Base-by-base conservation (phyloP, 2,888 invertebrate genomes). In the Aplocera efformata region DNA sequence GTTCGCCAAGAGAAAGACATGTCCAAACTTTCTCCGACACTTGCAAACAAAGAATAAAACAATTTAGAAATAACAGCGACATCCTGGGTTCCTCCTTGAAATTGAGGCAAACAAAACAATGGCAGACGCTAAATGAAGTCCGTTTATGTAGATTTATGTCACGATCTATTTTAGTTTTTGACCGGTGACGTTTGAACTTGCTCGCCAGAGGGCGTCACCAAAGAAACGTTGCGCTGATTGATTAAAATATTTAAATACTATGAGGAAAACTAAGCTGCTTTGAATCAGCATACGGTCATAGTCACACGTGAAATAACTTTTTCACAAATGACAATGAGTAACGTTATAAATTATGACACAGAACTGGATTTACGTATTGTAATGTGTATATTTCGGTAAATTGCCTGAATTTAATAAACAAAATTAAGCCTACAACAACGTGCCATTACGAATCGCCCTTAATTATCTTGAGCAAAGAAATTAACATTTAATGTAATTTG, bases 61-160 rank as follows among this genome's bases (percentile, higher is more conserved):
- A 34, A 9, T 31, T 24, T 23, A 10, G 32, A 3, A 9, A n/a
- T n/a, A n/a, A 34, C 33, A 21, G 33, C 22, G 28, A 34, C 26
- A 10, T 33, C 32, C 8, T 10, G 30, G 26, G 10, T 27, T 39
- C 44, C 42, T 45, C 30, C 46, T 51, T 26, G 13, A 27, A 40
- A 58, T 46, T 46, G 32, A 45, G 53, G 37, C 54, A 37, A 53
- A 35, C 47, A 64, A 70, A 66, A 77, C 77, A 74, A 74, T 72
- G 64, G 60, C 49, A 57, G 56, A 50, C 56, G 59, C 70, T 74
- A 56, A 63, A 80, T 79, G 77, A 79, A 77, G 71, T 63, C 72
- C 74, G 76, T 80, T 80, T 80, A 83, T 79, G 81, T 74, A 78
- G 77, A 83, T 84, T 81, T 79, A 82, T 83, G 83, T 83, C 84